Conservation (phyloP, 2,113 vertebrate genomes). For the Silurus asotus region DNA sequence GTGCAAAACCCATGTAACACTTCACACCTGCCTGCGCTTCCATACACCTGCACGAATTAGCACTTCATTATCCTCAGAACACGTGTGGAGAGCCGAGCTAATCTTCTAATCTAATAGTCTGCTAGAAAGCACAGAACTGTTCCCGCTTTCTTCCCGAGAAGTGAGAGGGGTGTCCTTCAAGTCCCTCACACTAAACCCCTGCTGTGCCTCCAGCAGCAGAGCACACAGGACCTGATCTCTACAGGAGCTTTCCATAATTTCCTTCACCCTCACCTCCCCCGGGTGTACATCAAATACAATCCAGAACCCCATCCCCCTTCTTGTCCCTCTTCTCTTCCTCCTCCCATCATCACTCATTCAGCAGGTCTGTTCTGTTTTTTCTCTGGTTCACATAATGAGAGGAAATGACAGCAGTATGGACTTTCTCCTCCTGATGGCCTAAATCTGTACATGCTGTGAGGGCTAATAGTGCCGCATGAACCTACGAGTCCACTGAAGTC, state of each 20-base stretch:
- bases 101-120: conserved; percentile 16
- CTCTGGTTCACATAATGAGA: conserved; percentile 62
- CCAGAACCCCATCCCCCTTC: conserved; percentile 35
- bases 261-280: conserved; percentile 45
- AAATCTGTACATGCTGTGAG: conserved; percentile 68
- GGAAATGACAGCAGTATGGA: conserved; percentile 63
- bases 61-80: conserved; percentile 48
- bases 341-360: not conserved
- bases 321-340: not conserved
- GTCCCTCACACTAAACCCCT: conserved; percentile 30
- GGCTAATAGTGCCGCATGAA: conserved; percentile 65
- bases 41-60: conserved; percentile 42
- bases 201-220: not conserved
- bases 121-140: conserved; percentile 5
- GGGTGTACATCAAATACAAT: conserved; percentile 60
- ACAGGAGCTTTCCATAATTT: conserved; percentile 64
- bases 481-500: conserved; percentile 60
- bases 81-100: conserved; percentile 32
- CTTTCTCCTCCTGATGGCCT: conserved; percentile 59
- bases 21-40: conserved; percentile 36
- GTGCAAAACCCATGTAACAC: conserved; percentile 1
- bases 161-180: not conserved
- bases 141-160: not conserved
- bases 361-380: conserved; percentile 34
- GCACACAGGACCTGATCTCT: conserved; percentile 47